A percentile compares a stretch with the other conserved stretches of the same genome.
Conservation (phyloP, 2,888 invertebrate genomes). For the Octodonta nipae region DNA sequence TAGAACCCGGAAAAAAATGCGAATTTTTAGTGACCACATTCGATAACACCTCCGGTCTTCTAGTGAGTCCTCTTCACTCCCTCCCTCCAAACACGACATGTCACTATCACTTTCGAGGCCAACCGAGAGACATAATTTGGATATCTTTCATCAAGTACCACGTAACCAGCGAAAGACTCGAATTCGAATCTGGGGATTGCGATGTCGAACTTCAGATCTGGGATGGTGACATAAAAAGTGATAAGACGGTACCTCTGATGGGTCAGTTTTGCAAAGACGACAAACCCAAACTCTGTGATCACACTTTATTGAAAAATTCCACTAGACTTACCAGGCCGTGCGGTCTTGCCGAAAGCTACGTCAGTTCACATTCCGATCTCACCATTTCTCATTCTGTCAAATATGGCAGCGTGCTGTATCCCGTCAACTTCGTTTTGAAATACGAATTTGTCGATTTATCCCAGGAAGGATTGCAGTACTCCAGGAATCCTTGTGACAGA, state of each 20-base stretch:
- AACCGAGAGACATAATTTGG: slow-evolving; percentile 66
- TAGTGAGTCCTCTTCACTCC: slow-evolving; percentile 65
- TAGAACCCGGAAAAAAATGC: slow-evolving; percentile 59
- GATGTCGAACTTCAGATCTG: slow-evolving; percentile 57
- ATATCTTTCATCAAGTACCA: slow-evolving; percentile 73
- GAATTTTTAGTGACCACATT: slow-evolving; percentile 64
- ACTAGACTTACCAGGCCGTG: slow-evolving; percentile 61
- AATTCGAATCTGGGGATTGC: slow-evolving; percentile 57
- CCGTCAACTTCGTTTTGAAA: slow-evolving; percentile 61
- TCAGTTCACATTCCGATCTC: slow-evolving; percentile 60
- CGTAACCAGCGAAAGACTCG: slow-evolving; percentile 43
- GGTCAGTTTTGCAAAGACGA: slow-evolving; percentile 68
- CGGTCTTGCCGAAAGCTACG: slow-evolving; percentile 59
- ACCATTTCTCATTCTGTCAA: slow-evolving; percentile 63
- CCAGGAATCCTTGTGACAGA: slow-evolving; percentile 50
- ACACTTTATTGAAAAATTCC: slow-evolving; percentile 57
- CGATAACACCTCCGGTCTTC: slow-evolving; percentile 56
- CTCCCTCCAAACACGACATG: slow-evolving; percentile 72
- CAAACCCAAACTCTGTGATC: slow-evolving; percentile 60
- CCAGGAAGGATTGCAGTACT: slow-evolving; percentile 50
- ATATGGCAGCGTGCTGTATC: slow-evolving; percentile 67
- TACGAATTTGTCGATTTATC: slow-evolving; percentile 73
- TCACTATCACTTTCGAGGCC: slow-evolving; percentile 64
- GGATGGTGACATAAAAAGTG: slow-evolving; percentile 49
- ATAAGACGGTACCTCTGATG: slow-evolving; percentile 42